Conservation (phyloP, 1,140 invertebrate genomes). For the Heliconius hermathena region DNA sequence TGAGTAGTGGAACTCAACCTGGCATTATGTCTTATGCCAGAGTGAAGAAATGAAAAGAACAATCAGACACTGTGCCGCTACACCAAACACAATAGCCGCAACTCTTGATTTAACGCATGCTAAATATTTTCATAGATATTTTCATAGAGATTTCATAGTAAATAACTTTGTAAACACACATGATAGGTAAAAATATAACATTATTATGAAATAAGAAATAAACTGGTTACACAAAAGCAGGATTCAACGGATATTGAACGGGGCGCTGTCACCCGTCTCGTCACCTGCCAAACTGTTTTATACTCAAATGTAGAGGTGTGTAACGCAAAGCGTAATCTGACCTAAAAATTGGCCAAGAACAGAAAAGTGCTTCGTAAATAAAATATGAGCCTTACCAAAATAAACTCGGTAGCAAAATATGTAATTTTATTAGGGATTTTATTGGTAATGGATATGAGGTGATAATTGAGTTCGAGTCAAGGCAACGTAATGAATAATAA, state of each 20-base stretch:
- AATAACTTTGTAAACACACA: neutral
- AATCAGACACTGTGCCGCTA: too few relatives aligned
- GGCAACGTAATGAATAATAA: too few relatives aligned
- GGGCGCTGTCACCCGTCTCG: neutral
- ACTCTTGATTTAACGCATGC: too few relatives aligned
- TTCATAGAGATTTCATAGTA: too few relatives aligned
- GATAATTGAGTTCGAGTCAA: neutral
- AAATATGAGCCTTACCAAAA: conserved; percentile 1
- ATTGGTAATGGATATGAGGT: neutral
- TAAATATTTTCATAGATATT: too few relatives aligned
- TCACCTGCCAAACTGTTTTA: neutral
- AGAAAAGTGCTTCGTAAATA: neutral
- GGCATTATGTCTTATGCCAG: too few relatives aligned
- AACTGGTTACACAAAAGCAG: neutral
- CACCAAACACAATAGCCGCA: too few relatives aligned
- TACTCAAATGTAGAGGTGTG: neutral
- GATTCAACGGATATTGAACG: neutral
- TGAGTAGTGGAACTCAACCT: too few relatives aligned
- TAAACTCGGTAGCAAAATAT: neutral
- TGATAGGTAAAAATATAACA: neutral
- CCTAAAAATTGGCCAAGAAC: neutral
- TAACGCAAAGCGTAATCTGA: neutral
- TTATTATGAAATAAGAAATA: neutral
- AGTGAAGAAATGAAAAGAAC: too few relatives aligned
- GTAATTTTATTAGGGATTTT: neutral